These are phyloP conservation scores for Creontiades dilutus DNA, from an alignment of 2,888 invertebrate genomes.

Conservation along the genomic window DNA sequence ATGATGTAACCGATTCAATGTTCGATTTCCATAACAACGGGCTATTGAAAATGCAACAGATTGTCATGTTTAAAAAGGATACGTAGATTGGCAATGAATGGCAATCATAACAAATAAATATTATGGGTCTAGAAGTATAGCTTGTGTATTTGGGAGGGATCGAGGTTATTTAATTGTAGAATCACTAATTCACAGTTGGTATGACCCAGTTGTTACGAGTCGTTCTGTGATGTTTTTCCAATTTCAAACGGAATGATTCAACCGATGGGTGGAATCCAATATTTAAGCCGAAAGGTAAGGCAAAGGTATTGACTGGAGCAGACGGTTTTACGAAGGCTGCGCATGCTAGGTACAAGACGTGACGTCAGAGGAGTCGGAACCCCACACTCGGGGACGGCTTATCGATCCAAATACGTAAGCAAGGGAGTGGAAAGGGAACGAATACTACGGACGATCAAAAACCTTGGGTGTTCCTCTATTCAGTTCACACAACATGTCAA, in stretches of 20 bases:
- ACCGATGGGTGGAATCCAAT: neutral
- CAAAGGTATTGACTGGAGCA: slow-evolving; percentile 32
- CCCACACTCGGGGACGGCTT: slow-evolving; percentile 58
- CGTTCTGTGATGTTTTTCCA: neutral
- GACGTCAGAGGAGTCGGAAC: slow-evolving; percentile 65
- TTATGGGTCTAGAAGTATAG: too few relatives aligned
- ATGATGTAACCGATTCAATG: too few relatives aligned
- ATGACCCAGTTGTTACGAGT: too few relatives aligned
- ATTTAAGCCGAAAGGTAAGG: neutral
- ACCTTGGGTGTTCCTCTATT: slow-evolving; percentile 35
- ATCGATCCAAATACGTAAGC: slow-evolving; percentile 66
- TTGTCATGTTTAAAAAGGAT: too few relatives aligned
- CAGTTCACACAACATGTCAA: slow-evolving; percentile 10
- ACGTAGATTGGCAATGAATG: too few relatives aligned
- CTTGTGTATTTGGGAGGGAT: too few relatives aligned
- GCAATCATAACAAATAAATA: too few relatives aligned
- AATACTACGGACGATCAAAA: slow-evolving; percentile 41
- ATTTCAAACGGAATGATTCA: neutral
- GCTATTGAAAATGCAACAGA: too few relatives aligned
- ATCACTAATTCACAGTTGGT: too few relatives aligned
- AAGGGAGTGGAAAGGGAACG: slow-evolving; percentile 24
- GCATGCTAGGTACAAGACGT: slow-evolving; percentile 60
- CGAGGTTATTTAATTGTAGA: too few relatives aligned
- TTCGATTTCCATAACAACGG: too few relatives aligned
- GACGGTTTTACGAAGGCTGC: slow-evolving; percentile 52